Evolutionary conservation across 1,140 invertebrate genomes (phyloP), one percentile per base, ranked within the genome.

Genomic region (Fragariocoptes setiger): DNA sequence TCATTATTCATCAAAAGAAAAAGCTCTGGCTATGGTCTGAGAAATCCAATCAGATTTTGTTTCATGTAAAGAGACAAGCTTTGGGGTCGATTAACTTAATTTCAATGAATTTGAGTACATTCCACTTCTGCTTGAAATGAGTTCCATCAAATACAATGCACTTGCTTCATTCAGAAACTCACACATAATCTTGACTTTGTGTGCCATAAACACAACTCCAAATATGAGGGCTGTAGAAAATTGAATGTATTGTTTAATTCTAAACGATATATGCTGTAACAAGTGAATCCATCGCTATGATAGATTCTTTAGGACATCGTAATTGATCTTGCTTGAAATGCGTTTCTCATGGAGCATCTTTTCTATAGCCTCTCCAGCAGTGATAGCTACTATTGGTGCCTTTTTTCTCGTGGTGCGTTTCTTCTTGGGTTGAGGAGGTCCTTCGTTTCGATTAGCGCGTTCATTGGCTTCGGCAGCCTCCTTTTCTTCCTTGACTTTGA

Each of bases 261-360:
- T n/a, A n/a, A n/a, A n/a, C n/a, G n/a, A n/a, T n/a, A n/a, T n/a
- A n/a, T n/a, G n/a, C n/a, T n/a, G n/a, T n/a, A n/a, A n/a, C n/a
- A n/a, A n/a, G n/a, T n/a, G n/a, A n/a, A n/a, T n/a, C n/a, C n/a
- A n/a, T n/a, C n/a, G n/a, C n/a, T n/a, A n/a, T n/a, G n/a, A 58
- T 4, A 85, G 58, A 52, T 69, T 76, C 51, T 79, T 82, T 13
- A 95, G 59, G 16, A 94, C 85, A 50, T 94, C 85, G 53, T 94
- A 95, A 58, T 95, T 90, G 21, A 95, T 90, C 66, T 95, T 95
- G 3, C 68, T 72, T 1, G 85, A 92, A 43, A 95, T 74, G 53
- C 78, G 79, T 56, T 86, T 90, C 50, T 88, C 82, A 48, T 80
- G 72, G 4, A 92, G 56, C 69, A 92, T 83, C 56, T 82, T 86